Conservation (phyloP, 2,113 vertebrate genomes). For the Hoplias malabaricus region DNA sequence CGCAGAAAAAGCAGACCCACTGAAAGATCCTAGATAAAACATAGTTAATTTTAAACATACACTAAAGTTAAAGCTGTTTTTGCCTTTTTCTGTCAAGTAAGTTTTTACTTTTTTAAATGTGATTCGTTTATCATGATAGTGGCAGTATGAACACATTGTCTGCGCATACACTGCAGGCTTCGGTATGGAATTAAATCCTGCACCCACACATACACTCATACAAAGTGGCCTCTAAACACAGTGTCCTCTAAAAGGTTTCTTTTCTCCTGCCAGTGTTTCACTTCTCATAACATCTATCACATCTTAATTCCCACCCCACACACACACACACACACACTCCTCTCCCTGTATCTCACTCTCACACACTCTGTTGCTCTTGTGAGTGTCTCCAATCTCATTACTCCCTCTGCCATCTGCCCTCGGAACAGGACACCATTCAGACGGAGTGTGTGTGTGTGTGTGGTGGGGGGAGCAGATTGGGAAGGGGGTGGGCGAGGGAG, state of each 20-base stretch:
- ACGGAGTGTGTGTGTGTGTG: slow-evolving; percentile 13
- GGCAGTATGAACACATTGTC: no score
- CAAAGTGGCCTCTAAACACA: no score
- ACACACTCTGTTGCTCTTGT: slow-evolving; percentile 7
- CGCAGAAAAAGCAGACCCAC: not conserved
- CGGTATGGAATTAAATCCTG: no score
- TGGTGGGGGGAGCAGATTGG: slow-evolving; percentile 25
- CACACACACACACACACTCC: not conserved
- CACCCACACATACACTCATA: no score
- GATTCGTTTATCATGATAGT: no score
- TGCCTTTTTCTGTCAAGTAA: not conserved
- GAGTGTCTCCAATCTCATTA: slow-evolving; percentile 19
- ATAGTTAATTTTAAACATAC: no score
- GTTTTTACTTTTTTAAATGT: no score
- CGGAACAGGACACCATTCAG: slow-evolving; percentile 28
- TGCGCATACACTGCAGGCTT: no score
- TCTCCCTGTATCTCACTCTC: not conserved
- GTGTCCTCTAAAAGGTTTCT: not conserved
- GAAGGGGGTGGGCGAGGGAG: slow-evolving; percentile 18
- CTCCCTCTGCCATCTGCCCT: slow-evolving; percentile 14
- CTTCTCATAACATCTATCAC: not conserved
- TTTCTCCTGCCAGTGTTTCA: not conserved
- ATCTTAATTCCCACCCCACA: not conserved
- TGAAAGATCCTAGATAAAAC: not conserved
- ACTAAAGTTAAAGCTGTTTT: not conserved